These are phyloP conservation scores for Euborellia annulipes DNA, from an alignment of 1,140 invertebrate genomes.

Conservation along the genomic window DNA sequence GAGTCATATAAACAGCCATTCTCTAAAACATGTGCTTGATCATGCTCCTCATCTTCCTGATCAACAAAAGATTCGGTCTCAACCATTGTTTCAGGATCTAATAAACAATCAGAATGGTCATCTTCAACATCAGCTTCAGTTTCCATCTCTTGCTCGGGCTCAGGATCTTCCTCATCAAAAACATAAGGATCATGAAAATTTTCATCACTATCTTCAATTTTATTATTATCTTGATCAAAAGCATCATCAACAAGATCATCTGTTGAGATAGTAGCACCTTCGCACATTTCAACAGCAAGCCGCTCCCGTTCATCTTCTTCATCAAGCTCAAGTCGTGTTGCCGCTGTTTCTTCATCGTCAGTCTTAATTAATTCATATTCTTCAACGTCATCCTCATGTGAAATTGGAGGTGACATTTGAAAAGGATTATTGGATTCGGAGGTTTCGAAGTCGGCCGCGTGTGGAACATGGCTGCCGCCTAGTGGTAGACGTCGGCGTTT, in stretches of 20 bases:
- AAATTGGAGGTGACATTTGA: conserved; percentile 5
- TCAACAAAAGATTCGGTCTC: conserved; percentile 2
- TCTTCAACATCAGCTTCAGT: conserved; percentile 3
- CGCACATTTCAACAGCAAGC: not conserved
- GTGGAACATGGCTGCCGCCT: conserved; percentile 2
- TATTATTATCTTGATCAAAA: conserved; percentile 3
- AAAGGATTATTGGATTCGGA: conserved; percentile 16
- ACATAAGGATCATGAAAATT: conserved; percentile 1
- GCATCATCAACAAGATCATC: too few relatives aligned
- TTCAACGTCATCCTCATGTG: conserved; percentile 10
- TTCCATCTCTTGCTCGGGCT: conserved; percentile 1
- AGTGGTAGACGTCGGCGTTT: conserved; percentile 1
- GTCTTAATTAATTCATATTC: conserved; percentile 7
- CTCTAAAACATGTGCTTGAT: not conserved
- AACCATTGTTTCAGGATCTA: conserved; percentile 1
- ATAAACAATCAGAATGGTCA: not conserved
- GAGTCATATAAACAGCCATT: conserved; percentile 3
- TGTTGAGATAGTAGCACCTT: not conserved
- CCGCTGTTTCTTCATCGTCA: conserved; percentile 2
- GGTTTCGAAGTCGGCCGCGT: conserved; percentile 16
- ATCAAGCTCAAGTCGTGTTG: not conserved
- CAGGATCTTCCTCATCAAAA: conserved; percentile 1
- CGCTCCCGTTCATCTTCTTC: conserved; percentile 1
- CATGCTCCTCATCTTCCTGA: not conserved
- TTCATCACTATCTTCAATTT: conserved; percentile 5